phyloP scores from a whole-genome alignment of 2,888 invertebrate species.

The Dusona sp. region DNA sequence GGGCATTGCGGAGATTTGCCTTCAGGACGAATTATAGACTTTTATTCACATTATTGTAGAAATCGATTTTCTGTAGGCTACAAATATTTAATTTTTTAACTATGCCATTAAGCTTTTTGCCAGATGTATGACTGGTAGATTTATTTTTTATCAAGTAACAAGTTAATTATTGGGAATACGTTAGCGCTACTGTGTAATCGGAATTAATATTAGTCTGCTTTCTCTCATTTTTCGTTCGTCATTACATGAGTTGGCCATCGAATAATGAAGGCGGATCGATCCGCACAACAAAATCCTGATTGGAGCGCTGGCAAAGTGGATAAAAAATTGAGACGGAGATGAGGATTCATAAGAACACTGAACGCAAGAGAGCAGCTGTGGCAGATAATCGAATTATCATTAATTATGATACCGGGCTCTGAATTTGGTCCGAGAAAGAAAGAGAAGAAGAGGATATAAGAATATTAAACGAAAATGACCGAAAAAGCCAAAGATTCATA shows the following conservation, averaged over 20 bases:
- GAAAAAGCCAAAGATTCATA: conserved; percentile 32
- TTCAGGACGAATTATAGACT: too few relatives aligned
- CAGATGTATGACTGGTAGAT: not conserved
- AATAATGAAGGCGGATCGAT: conserved; percentile 61
- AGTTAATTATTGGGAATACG: conserved; percentile 42
- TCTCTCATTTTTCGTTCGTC: conserved; percentile 31
- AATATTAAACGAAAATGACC: conserved; percentile 48
- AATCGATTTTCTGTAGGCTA: not conserved
- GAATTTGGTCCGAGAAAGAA: conserved; percentile 66
- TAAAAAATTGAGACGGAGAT: conserved; percentile 13
- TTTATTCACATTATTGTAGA: too few relatives aligned
- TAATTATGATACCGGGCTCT: conserved; percentile 80
- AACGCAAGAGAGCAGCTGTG: conserved; percentile 36
- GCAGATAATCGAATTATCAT: conserved; percentile 82
- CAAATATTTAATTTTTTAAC: not conserved
- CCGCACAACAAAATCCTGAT: conserved; percentile 49
- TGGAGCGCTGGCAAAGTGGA: conserved; percentile 43
- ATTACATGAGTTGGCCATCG: conserved; percentile 49
- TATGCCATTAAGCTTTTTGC: conserved; percentile 16
- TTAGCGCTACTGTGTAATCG: not conserved
- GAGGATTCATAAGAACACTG: conserved; percentile 34
- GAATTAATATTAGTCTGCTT: conserved; percentile 11
- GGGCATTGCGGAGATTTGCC: not conserved
- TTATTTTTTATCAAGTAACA: conserved; percentile 21
- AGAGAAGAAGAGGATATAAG: conserved; percentile 53